Conservation (phyloP, 2,888 invertebrate genomes). For the Bugulina stolonifera region DNA sequence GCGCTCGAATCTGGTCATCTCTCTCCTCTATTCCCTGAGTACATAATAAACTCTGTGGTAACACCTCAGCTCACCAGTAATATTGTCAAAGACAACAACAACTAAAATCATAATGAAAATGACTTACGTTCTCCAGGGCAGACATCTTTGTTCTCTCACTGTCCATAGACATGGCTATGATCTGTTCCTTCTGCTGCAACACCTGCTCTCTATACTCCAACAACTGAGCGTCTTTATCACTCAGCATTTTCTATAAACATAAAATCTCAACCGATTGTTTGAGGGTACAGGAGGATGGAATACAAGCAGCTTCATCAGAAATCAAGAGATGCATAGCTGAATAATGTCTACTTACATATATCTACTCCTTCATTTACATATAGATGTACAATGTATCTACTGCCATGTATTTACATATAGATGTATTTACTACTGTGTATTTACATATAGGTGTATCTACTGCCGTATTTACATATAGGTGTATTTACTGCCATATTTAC, state of each 20-base stretch:
- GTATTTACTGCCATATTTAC: too few species aligned
- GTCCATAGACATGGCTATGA: conserved; percentile 53
- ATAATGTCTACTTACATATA: too few species aligned
- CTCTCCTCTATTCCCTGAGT: conserved; percentile 58
- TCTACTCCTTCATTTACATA: too few species aligned
- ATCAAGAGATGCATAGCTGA: too few species aligned
- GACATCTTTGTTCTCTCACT: conserved; percentile 52
- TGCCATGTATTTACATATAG: too few species aligned
- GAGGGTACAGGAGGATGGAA: too few species aligned
- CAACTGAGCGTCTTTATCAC: conserved; percentile 68
- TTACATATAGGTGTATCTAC: too few species aligned
- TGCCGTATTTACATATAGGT: too few species aligned
- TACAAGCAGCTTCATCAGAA: too few species aligned
- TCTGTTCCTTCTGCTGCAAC: conserved; percentile 53
- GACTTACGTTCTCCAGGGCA: conserved; percentile 49
- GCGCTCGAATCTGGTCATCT: conserved; percentile 65
- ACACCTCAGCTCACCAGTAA: neutral
- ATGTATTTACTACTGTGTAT: too few species aligned
- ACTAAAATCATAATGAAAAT: neutral
- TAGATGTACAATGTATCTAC: too few species aligned
- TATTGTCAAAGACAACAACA: neutral
- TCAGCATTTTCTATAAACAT: conserved; percentile 52
- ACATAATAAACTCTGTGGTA: neutral
- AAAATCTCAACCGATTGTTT: too few species aligned
- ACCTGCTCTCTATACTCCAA: conserved; percentile 62